phyloP scores from a whole-genome alignment of 35 echinoderm and acorn worm species.

The Apostichopus californicus region DNA sequence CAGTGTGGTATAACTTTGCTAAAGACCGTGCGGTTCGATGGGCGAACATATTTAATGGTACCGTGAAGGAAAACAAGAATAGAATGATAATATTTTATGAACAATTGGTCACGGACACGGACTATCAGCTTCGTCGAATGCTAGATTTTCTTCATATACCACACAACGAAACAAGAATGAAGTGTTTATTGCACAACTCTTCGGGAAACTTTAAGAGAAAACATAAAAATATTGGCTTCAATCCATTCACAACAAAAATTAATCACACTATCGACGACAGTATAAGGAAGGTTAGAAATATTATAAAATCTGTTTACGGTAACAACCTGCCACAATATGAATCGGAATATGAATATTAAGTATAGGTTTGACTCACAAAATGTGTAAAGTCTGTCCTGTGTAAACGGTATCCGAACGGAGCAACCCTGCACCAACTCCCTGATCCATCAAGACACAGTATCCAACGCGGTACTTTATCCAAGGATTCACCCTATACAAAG shows the following conservation, averaged over 20 bases:
- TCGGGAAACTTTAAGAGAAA: slow-evolving; percentile 26
- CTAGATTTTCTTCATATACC: slow-evolving; percentile 13
- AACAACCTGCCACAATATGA: slow-evolving; percentile 15
- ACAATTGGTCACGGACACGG: slow-evolving; percentile 11
- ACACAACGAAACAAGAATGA: slow-evolving; percentile 6
- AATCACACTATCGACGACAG: not conserved
- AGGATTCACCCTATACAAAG: no score
- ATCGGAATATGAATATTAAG: not conserved
- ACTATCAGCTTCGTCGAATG: not conserved
- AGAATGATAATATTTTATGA: slow-evolving; percentile 17
- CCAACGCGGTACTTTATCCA: no score
- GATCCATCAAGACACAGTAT: no score
- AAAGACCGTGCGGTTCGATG: not conserved
- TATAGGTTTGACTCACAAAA: not conserved
- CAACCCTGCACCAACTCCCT: no score
- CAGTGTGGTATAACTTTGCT: slow-evolving; percentile 7
- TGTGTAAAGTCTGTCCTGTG: no score
- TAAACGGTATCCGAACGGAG: no score
- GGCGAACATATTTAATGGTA: not conserved
- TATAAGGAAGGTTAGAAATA: not conserved
- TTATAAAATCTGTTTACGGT: not conserved
- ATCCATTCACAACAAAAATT: not conserved
- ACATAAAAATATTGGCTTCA: not conserved
- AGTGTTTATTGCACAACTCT: not conserved
- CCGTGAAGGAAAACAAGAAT: not conserved